A percentile compares a stretch with the other conserved stretches of the same genome.
Conservation (phyloP, 1,140 invertebrate species). For the Drosophila arizonae region DNA sequence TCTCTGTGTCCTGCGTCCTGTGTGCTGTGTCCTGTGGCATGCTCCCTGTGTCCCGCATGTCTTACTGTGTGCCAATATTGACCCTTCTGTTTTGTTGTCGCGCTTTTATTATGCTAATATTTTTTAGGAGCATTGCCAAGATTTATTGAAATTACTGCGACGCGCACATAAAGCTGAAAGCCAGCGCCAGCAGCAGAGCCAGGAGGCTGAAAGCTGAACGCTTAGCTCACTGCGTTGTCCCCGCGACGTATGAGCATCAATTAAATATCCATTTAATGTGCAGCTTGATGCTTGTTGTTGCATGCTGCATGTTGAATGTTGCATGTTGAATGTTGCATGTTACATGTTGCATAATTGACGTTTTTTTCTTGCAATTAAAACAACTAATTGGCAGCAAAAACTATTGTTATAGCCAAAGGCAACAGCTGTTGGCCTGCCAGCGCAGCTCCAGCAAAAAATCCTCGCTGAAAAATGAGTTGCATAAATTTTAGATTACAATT, state of each 20-base stretch:
- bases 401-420: conserved; percentile 53
- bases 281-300: conserved; percentile 40
- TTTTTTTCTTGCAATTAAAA: conserved; percentile 68
- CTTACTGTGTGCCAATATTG: conserved; percentile 54
- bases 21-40: no score
- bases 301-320: background rate
- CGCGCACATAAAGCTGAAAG: conserved; percentile 24
- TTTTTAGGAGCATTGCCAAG: conserved; percentile 70
- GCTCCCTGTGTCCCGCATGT: background rate
- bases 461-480: conserved; percentile 66
- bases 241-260: conserved; percentile 58
- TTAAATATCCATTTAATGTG: conserved; percentile 67
- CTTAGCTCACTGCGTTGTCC: background rate
- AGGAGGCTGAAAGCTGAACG: no score
- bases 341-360: conserved; percentile 71
- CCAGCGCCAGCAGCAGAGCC: background rate
- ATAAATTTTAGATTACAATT: conserved; percentile 66
- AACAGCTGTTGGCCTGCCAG: conserved; percentile 42
- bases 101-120: conserved; percentile 82
- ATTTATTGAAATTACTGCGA: conserved; percentile 80
- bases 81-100: conserved; percentile 77
- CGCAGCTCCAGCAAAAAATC: background rate
- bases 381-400: conserved; percentile 78
- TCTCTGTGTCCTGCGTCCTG: background rate
- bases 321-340: conserved; percentile 12